Conservation (phyloP, 1,140 invertebrate genomes). For the Schmidtea mediterranea region DNA sequence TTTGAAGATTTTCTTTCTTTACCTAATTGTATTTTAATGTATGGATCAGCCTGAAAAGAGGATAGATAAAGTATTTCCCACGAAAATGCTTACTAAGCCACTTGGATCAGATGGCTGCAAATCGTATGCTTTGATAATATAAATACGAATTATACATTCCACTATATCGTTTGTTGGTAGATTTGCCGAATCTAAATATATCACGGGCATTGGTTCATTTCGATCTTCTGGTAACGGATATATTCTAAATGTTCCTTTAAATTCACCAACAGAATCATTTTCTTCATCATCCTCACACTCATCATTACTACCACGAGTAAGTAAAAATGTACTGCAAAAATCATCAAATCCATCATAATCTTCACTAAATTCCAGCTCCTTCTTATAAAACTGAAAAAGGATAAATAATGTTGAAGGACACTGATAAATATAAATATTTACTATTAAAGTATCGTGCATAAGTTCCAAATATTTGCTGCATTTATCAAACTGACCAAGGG, state of each 20-base stretch:
- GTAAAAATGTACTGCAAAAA: constrained; percentile 25
- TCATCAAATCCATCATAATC: constrained; percentile 22
- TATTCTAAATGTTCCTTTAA: constrained; percentile 30
- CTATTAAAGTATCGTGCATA: constrained; percentile 16
- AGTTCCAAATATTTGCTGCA: constrained; percentile 23
- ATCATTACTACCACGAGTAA: constrained; percentile 19
- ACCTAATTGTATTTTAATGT: constrained; percentile 25
- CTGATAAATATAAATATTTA: too few species aligned
- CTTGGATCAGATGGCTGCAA: constrained; percentile 29
- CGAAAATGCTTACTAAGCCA: constrained; percentile 26
- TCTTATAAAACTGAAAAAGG: constrained; percentile 14
- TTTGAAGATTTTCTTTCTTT: constrained; percentile 23
- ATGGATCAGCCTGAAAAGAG: constrained; percentile 28
- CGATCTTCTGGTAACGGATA: constrained; percentile 26
- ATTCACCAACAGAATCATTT: constrained; percentile 25
- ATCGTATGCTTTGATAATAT: constrained; percentile 26
- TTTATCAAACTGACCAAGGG: constrained; percentile 23
- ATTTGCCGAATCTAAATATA: constrained; percentile 13
- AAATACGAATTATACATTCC: constrained; percentile 28
- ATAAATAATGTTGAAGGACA: not conserved
- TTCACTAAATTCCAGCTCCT: constrained; percentile 24
- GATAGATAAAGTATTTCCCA: too few species aligned
- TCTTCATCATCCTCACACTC: constrained; percentile 16
- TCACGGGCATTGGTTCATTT: constrained; percentile 16
- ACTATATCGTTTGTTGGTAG: constrained; percentile 23